A percentile compares a stretch with the other conserved stretches of the same genome.
phyloP scores from a whole-genome alignment of 2,888 invertebrate species.

The Chymomyza procnemis region DNA sequence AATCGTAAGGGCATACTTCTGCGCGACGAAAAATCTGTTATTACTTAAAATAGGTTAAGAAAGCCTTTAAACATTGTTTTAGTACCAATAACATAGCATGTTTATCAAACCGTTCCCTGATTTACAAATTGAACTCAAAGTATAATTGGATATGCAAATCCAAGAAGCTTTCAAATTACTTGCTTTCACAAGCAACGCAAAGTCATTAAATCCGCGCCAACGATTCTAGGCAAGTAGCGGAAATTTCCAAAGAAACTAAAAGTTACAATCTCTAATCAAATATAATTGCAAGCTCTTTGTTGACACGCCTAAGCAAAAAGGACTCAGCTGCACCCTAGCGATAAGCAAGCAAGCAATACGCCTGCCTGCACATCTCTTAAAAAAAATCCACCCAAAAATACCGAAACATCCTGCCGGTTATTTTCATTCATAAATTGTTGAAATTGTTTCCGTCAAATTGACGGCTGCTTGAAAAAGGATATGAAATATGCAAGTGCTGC shows the following conservation, averaged over 20 bases:
- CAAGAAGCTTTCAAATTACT: too few relatives aligned
- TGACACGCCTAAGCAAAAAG: not conserved
- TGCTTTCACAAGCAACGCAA: not conserved
- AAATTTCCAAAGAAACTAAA: not conserved
- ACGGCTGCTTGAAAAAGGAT: conserved; percentile 13
- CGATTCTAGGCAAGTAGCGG: not conserved
- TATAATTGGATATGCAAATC: too few relatives aligned
- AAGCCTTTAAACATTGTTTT: too few relatives aligned
- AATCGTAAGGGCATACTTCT: too few relatives aligned
- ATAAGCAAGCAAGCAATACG: not conserved
- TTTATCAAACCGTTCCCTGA: too few relatives aligned
- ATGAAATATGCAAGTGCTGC: not conserved
- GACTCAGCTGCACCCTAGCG: not conserved
- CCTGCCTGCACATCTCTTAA: not conserved
- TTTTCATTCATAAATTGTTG: conserved; percentile 64
- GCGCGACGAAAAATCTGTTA: too few relatives aligned
- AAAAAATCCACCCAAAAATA: conserved; percentile 1
- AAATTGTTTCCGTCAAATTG: conserved; percentile 52
- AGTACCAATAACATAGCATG: too few relatives aligned
- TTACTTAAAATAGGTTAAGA: too few relatives aligned
- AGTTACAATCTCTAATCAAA: not conserved
- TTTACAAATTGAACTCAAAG: too few relatives aligned
- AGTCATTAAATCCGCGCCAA: not conserved
- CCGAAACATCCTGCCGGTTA: conserved; percentile 26
- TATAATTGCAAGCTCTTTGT: not conserved